Conservation (phyloP, 2,888 invertebrate genomes). For the Eumerus sabulonum region DNA sequence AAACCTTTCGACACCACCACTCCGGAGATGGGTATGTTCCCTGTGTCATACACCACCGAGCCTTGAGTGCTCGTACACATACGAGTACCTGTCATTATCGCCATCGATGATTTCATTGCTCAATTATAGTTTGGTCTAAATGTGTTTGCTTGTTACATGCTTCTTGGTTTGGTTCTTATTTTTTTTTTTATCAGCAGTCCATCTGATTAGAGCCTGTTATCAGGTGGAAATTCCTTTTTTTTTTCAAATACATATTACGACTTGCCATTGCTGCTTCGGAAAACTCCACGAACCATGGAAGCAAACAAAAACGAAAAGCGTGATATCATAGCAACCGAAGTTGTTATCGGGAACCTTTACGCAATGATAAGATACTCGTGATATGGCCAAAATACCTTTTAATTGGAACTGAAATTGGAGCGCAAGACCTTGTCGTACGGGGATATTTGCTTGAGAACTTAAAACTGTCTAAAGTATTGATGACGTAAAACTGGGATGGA, state of each 20-base stretch:
- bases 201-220: slow-evolving; percentile 40
- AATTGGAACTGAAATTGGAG: slow-evolving; percentile 23
- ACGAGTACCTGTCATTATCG: neutral
- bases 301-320: slow-evolving; percentile 1
- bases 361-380: slow-evolving; percentile 46
- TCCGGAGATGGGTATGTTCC: neutral
- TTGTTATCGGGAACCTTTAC: slow-evolving; percentile 29
- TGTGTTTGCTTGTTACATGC: slow-evolving; percentile 7
- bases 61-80: too few relatives aligned
- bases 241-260: slow-evolving; percentile 4
- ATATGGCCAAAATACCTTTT: slow-evolving; percentile 26
- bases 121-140: neutral
- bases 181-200: slow-evolving; percentile 29
- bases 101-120: slow-evolving; percentile 39
- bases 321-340: neutral
- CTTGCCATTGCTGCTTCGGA: slow-evolving; percentile 9
- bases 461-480: too few relatives aligned
- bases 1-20: neutral
- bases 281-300: slow-evolving; percentile 4
- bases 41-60: too few relatives aligned
- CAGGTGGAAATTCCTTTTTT: slow-evolving; percentile 4
- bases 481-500: too few relatives aligned
- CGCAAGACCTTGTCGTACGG: slow-evolving; percentile 9
- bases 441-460: too few relatives aligned
- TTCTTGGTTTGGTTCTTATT: neutral